Conservation (phyloP, 2,888 invertebrate species). For the Dryocosmus kuriphilus region DNA sequence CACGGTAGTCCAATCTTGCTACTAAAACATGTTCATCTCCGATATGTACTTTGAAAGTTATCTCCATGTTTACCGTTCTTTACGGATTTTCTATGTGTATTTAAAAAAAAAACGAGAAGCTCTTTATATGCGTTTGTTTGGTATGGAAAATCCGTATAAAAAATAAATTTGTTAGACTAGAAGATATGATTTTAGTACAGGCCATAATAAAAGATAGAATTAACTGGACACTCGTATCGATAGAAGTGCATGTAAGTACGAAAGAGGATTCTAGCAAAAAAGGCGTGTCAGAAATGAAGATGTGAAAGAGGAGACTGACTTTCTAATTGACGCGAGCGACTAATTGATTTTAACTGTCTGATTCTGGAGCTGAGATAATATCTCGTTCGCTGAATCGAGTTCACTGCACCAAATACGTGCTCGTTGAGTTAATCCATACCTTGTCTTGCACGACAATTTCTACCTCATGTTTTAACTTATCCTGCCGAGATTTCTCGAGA, state of each 20-base stretch:
- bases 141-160: too few relatives aligned
- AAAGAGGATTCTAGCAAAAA: constrained; percentile 41
- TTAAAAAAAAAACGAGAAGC: too few relatives aligned
- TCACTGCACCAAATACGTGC: constrained; percentile 6
- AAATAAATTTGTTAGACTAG: too few relatives aligned
- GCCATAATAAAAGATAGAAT: neutral
- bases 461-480: neutral
- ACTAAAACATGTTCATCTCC: too few relatives aligned
- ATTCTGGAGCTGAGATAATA: constrained; percentile 63
- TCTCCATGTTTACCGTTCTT: neutral
- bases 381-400: constrained; percentile 51
- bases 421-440: constrained; percentile 12
- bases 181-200: neutral
- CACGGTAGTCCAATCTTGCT: too few relatives aligned
- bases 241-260: constrained; percentile 27
- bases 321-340: constrained; percentile 65
- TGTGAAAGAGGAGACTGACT: constrained; percentile 58
- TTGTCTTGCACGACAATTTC: constrained; percentile 10
- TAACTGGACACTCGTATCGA: neutral
- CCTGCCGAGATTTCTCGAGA: neutral
- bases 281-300: constrained; percentile 7
- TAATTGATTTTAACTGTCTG: constrained; percentile 72
- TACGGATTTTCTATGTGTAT: too few relatives aligned
- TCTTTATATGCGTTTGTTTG: too few relatives aligned
- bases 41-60: neutral